phyloP scores from a whole-genome alignment of 1,140 invertebrate species.

The Arion vulgaris region DNA sequence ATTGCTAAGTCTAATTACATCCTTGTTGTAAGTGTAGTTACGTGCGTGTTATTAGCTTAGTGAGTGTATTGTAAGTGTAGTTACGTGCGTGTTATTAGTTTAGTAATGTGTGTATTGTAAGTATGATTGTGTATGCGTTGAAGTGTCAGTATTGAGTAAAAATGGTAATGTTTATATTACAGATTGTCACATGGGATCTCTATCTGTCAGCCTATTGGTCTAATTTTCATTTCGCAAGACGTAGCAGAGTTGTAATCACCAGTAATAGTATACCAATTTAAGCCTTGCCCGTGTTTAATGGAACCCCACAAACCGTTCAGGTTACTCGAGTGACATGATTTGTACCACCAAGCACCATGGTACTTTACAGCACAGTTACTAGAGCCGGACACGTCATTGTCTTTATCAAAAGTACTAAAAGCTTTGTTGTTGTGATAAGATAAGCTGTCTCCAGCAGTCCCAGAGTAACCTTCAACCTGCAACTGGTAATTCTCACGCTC shows the following conservation, averaged over 20 bases:
- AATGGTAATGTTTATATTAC: too few species aligned
- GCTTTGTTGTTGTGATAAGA: neutral
- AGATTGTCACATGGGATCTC: too few species aligned
- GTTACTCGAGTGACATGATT: neutral
- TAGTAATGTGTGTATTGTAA: too few species aligned
- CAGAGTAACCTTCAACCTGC: neutral
- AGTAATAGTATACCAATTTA: neutral
- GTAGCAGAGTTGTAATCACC: neutral
- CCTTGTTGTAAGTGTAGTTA: too few species aligned
- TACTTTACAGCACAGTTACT: neutral
- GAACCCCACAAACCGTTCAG: constrained; percentile 16
- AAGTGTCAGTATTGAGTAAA: too few species aligned
- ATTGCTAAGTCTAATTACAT: too few species aligned
- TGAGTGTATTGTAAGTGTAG: too few species aligned
- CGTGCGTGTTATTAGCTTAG: too few species aligned
- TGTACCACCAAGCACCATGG: constrained; percentile 7
- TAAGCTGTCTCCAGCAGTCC: neutral
- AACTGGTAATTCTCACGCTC: neutral
- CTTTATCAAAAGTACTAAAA: neutral
- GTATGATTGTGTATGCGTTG: too few species aligned
- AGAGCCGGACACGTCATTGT: neutral
- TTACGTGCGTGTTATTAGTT: too few species aligned
- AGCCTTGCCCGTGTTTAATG: neutral
- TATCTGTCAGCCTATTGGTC: neutral
- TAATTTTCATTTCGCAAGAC: neutral